Evolutionary conservation across 92 coral and sea anemone species (phyloP).

Genomic region (Siderastrea siderea): DNA sequence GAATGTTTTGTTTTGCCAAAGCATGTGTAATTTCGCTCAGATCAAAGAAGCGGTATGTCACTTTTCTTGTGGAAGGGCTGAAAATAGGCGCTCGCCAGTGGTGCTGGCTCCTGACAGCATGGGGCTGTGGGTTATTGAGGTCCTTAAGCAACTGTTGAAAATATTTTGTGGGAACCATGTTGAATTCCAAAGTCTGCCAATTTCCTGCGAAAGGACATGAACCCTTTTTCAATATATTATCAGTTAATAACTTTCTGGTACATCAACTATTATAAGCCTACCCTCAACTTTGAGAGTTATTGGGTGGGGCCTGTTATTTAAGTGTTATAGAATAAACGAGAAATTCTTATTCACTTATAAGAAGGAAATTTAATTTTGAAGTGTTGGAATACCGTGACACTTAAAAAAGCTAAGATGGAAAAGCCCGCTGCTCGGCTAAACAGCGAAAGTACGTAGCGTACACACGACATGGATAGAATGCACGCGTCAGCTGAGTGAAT

Average conservation of each 20-base stretch:
- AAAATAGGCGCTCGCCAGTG: conserved; percentile 57
- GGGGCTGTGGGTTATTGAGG: conserved; percentile 34
- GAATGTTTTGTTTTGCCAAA: not conserved
- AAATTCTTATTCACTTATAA: not conserved
- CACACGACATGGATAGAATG: too few species aligned
- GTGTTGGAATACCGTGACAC: too few species aligned
- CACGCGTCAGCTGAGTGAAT: too few species aligned
- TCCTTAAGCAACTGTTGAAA: conserved; percentile 37
- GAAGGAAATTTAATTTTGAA: not conserved
- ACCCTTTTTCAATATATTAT: not conserved
- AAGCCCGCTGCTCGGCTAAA: too few species aligned
- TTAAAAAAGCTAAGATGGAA: too few species aligned
- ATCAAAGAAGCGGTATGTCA: conserved; percentile 36
- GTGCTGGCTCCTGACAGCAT: conserved; percentile 41
- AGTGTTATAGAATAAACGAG: not conserved
- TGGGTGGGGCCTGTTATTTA: too few species aligned
- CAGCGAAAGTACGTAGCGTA: too few species aligned
- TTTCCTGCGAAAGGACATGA: conserved; percentile 11
- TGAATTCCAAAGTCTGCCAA: conserved; percentile 41
- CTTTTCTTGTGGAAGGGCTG: conserved; percentile 27
- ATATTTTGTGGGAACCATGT: conserved; percentile 15
- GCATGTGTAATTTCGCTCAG: not conserved
- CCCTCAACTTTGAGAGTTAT: too few species aligned
- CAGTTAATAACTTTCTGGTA: not conserved
- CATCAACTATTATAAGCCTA: not conserved